Conservation (phyloP, 2,113 vertebrate genomes). For the Siniperca chuatsi region DNA sequence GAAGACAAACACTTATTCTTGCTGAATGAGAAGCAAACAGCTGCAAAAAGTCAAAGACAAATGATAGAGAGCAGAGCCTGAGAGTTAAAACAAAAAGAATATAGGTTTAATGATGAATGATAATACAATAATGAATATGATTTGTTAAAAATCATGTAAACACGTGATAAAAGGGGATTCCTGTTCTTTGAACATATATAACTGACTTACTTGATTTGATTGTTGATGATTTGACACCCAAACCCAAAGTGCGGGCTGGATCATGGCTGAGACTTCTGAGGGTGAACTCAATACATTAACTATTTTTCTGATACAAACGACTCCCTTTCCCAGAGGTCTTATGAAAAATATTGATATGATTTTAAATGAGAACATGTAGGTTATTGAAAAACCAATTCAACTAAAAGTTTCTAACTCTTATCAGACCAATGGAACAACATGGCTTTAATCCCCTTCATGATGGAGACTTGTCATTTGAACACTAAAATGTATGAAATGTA, state of each 20-base stretch:
- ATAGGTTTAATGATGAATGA: background rate
- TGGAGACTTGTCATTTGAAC: background rate
- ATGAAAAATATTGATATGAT: background rate
- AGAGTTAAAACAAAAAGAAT: background rate
- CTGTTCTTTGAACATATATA: background rate
- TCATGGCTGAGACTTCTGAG: background rate
- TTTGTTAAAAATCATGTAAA: conserved; percentile 13
- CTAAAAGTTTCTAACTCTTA: background rate
- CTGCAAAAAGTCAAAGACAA: conserved; percentile 7
- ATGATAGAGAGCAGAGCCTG: background rate
- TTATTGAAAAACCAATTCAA: background rate
- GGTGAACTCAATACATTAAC: background rate
- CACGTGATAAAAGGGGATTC: background rate
- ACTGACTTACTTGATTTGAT: background rate
- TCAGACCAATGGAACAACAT: background rate
- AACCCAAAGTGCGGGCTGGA: background rate
- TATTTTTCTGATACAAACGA: background rate
- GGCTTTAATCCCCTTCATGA: background rate
- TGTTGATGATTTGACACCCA: background rate
- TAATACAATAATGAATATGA: background rate
- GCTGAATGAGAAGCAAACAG: background rate
- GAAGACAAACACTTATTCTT: background rate
- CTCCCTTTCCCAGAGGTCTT: background rate
- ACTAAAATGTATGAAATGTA: background rate
- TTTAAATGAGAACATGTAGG: background rate